A percentile compares a stretch with the other conserved stretches of the same genome.
These are phyloP conservation scores for Sarcophaga rosellei DNA, from an alignment of 2,888 invertebrate genomes.

Conservation along the genomic window DNA sequence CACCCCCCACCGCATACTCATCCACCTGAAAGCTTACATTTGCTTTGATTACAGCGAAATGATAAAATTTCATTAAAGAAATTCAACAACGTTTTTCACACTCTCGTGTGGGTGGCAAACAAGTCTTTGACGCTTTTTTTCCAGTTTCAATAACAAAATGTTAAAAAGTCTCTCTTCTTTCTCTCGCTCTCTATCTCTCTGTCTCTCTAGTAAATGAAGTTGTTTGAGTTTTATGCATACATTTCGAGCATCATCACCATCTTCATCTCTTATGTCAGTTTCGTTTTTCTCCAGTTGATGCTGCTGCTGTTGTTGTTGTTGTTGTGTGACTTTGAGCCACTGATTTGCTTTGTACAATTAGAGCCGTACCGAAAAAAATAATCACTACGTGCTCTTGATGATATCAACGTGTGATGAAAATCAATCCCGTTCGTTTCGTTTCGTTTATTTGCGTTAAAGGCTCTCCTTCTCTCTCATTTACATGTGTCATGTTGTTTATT, in stretches of 20 bases:
- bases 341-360: constrained; percentile 71
- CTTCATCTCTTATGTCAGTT: background rate
- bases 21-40: background rate
- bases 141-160: background rate
- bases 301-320: constrained; percentile 43
- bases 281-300: background rate
- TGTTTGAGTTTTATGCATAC: background rate
- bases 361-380: constrained; percentile 61
- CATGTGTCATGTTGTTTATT: background rate
- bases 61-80: constrained; percentile 57
- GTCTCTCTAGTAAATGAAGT: background rate
- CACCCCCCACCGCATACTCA: background rate
- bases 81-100: constrained; percentile 44
- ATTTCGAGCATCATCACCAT: constrained; percentile 4
- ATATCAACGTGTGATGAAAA: constrained; percentile 68
- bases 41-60: constrained; percentile 57
- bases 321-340: constrained; percentile 66
- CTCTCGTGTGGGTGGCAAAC: background rate
- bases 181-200: background rate
- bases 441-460: background rate
- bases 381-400: constrained; percentile 67
- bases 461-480: background rate
- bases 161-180: background rate
- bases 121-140: background rate
- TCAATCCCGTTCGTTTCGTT: constrained; percentile 49